Conservation (phyloP, 2,888 invertebrate genomes). For the Chloroclysta siterata region DNA sequence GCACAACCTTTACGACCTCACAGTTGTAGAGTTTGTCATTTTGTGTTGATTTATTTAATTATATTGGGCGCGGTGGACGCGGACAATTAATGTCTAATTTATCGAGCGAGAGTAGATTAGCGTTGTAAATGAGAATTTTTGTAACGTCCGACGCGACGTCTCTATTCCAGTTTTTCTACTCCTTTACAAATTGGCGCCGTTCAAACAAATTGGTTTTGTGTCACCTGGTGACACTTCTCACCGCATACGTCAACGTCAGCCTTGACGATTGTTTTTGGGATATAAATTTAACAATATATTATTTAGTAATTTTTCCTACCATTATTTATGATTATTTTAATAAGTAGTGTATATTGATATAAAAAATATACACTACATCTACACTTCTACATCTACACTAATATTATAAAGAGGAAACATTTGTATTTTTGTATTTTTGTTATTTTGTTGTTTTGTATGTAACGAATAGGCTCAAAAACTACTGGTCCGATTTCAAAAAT, state of each 20-base stretch:
- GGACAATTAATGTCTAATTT: constrained; percentile 27
- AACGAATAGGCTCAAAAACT: too few species aligned
- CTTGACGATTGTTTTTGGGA: not conserved
- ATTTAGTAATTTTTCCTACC: too few species aligned
- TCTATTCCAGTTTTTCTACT: constrained; percentile 47
- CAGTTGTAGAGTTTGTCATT: constrained; percentile 34
- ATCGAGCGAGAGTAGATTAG: constrained; percentile 39
- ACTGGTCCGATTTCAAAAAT: too few species aligned
- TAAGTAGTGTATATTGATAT: too few species aligned
- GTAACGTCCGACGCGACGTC: constrained; percentile 38
- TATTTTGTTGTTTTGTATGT: too few species aligned
- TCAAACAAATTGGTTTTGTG: constrained; percentile 44
- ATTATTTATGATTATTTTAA: too few species aligned
- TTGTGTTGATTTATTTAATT: constrained; percentile 40
- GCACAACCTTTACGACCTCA: constrained; percentile 26
- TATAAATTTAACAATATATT: too few species aligned
- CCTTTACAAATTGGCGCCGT: constrained; percentile 45
- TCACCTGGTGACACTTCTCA: constrained; percentile 37
- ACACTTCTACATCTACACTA: too few species aligned
- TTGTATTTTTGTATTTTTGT: too few species aligned
- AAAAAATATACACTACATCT: too few species aligned
- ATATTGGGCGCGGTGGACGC: constrained; percentile 31
- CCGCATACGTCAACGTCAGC: constrained; percentile 12
- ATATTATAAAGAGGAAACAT: too few species aligned
- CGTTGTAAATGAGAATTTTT: constrained; percentile 41